These are phyloP conservation scores for Orbicella faveolata DNA, from an alignment of 64 coral and sea anemone genomes.

Conservation along the genomic window DNA sequence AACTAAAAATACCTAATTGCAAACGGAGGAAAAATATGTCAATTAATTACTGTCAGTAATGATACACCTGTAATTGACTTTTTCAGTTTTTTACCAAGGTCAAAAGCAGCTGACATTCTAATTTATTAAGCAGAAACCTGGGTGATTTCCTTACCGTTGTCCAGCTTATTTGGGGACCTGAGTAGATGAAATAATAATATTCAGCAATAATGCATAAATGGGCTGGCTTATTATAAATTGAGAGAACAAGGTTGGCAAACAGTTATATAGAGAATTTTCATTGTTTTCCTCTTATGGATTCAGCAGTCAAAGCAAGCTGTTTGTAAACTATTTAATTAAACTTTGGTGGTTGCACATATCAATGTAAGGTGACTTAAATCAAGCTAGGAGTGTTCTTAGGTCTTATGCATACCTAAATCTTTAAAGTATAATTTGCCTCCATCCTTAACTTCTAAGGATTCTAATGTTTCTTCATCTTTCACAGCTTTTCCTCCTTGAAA, in stretches of 20 bases:
- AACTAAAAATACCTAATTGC: conserved; percentile 69
- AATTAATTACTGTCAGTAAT: neutral
- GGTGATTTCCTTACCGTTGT: conserved; percentile 63
- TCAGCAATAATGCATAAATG: neutral
- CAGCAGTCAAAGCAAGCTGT: too few species aligned
- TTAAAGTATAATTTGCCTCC: conserved; percentile 73
- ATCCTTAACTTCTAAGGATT: conserved; percentile 64
- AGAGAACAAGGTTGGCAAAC: too few species aligned
- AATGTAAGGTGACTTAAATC: too few species aligned
- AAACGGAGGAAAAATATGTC: neutral
- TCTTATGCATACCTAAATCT: conserved; percentile 71
- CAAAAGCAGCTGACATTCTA: too few species aligned
- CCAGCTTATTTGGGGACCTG: conserved; percentile 95
- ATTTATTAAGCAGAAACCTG: too few species aligned
- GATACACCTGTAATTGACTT: neutral
- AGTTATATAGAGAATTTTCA: too few species aligned
- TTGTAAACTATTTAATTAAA: too few species aligned
- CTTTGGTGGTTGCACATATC: too few species aligned
- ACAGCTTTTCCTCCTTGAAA: conserved; percentile 80
- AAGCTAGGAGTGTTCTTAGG: neutral
- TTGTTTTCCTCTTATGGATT: too few species aligned
- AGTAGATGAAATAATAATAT: conserved; percentile 7
- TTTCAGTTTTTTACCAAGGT: too few species aligned
- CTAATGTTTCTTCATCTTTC: conserved; percentile 78
- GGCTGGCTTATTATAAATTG: neutral